Percentiles rank a stretch among this genome's conserved stretches.
phyloP scores from a whole-genome alignment of 2,797 vertebrate genomes.

The Phaenicophaeus curvirostris region DNA sequence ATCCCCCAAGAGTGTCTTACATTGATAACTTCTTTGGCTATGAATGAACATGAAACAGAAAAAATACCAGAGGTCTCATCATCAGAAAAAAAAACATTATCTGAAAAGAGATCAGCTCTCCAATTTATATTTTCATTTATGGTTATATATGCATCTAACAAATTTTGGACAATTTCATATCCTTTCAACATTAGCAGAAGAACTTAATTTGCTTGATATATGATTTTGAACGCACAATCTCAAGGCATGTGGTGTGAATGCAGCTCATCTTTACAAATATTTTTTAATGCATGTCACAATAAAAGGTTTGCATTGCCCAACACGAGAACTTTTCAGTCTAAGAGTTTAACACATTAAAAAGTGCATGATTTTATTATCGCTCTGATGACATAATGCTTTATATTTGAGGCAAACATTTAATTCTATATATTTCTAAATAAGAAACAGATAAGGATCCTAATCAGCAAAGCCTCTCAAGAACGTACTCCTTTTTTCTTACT shows the following conservation, averaged over 20 bases:
- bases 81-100: rapidly evolving
- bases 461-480: neutral
- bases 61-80: neutral
- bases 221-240: neutral
- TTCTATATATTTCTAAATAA: neutral
- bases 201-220: neutral
- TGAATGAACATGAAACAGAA: neutral
- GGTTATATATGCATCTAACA: neutral
- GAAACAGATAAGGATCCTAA: neutral
- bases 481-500: neutral
- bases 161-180: neutral
- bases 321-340: neutral
- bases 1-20: neutral
- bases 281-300: neutral
- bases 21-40: neutral
- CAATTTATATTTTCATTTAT: neutral
- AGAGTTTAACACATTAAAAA: neutral
- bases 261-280: neutral
- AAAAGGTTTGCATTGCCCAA: neutral
- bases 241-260: neutral
- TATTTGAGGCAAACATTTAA: neutral
- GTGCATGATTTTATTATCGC: neutral
- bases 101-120: neutral
- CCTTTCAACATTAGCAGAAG: neutral
- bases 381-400: neutral